Evolutionary conservation across 2,113 vertebrate genomes (phyloP), one percentile per base, ranked within the genome.

Genomic region (Chauna torquata): DNA sequence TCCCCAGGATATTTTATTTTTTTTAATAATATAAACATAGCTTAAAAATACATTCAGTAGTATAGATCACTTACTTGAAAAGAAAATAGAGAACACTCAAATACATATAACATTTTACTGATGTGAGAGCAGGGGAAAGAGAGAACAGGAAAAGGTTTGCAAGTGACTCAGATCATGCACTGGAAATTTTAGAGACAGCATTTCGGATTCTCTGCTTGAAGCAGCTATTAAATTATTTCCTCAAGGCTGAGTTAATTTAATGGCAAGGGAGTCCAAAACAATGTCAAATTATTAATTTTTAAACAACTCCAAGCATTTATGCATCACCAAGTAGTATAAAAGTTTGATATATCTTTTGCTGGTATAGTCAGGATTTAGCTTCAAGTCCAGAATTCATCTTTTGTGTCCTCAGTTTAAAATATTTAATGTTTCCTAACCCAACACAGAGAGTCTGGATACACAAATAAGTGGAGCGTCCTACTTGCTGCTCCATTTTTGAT

Each of bases 341-440:
- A 83, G 22, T 81, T 80, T 87, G 70, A 76, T 92, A 92, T 62
- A 82, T 69, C 47, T 96, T 89, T 92, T 42, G 49, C 69, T 83
- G 20, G 17, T 54, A 27, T 5, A 55, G 52, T 76, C 64, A 96
- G 44, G 68, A 92, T 94, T 93, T 92, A 94, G 50, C 88, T 78
- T 49, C 15, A 55, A 78, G 66, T 62, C 22, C 40, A 83, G 91
- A 80, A 70, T 42, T 90, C 45, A 80, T 85, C 12, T 52, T 89
- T 68, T 77, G 18, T 12, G 58, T 96, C 75, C 61, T 84, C 42
- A 50, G 34, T 93, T 93, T 94, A 75, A 97, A 97, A 97, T 82
- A 75, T 92, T 94, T 91, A 79, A 82, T 90, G 66, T 82, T 92
- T 79, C 52, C 16, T 97, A 95, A 96, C 95, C 84, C 68, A 92